These are phyloP conservation scores for Oncorhynchus nerka DNA, from an alignment of 2,113 vertebrate species.

Conservation along the genomic window DNA sequence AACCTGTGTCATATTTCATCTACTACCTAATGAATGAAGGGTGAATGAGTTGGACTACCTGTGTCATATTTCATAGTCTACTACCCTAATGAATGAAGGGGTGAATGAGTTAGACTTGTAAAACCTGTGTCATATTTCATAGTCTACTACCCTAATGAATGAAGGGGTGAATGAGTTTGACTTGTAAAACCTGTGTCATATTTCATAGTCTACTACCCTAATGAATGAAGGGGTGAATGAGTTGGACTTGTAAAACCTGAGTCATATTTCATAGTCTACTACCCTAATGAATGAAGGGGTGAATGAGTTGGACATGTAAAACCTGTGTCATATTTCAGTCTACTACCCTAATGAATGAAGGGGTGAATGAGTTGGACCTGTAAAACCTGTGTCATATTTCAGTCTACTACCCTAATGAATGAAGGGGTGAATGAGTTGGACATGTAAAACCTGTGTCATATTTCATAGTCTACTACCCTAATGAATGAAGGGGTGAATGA, in stretches of 20 bases:
- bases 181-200: too few species aligned
- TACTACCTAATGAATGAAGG: conserved; percentile 40
- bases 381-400: too few species aligned
- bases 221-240: conserved; percentile 23
- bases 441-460: too few species aligned
- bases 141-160: conserved; percentile 34
- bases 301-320: too few species aligned
- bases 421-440: too few species aligned
- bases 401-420: too few species aligned
- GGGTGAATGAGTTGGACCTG: neutral
- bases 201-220: conserved; percentile 24
- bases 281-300: conserved; percentile 35
- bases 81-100: too few species aligned
- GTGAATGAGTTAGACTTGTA: too few species aligned
- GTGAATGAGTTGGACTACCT: conserved; percentile 43
- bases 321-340: neutral
- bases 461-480: too few species aligned
- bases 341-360: conserved; percentile 39
- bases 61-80: too few species aligned
- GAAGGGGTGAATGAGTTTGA: conserved; percentile 5
- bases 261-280: conserved; percentile 1
- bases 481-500: conserved; percentile 52
- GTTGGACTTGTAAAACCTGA: too few species aligned
- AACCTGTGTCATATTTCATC: neutral
- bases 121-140: too few species aligned